Evolutionary conservation across 64 coral and sea anemone species (phyloP), one percentile per base, ranked within the genome.

Genomic region (Actinia tenebrosa): DNA sequence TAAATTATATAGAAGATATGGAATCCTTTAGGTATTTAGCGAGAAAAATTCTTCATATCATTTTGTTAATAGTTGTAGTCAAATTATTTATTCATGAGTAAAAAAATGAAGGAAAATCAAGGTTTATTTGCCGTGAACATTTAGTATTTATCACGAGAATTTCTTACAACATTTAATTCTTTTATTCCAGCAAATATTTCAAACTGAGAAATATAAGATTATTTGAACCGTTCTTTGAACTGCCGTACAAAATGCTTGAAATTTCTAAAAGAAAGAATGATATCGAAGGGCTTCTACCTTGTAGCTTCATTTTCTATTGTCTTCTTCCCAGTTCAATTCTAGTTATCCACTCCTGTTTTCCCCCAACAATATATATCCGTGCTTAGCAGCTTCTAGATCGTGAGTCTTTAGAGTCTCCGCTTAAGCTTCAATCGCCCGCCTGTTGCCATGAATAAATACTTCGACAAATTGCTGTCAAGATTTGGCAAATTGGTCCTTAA

Each of bases 391-490:
- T 10, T 25, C 27, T 75, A 26, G 9, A 42, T 42, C 42, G 26
- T 75, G 69, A 4, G 37, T 75, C 69, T 37, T 3, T 37, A 37
- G 30, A 37, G 30, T 37, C 30, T 1, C 30, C 30, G 30, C 30
- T 37, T 37, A 37, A 37, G 30, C 30, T 0, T 37, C 30, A 37
- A 37, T 37, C 20, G 69, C 26, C 16, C 42, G 26, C 63, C 63
- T 22, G 63, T 66, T 66, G 63, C 19, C 22, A 22, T 66, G 18
- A 23, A 19, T 22, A 75, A 75, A 75, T 75, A 75, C 69, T 75
- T 37, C 69, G 69, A 75, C 69, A 75, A 75, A 75, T 75, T 75
- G 25, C 69, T 75, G 69, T 75, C 69, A 75, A 42, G 42, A 75
- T 75, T 75, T 30, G 69, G 69, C 69, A 75, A 75, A 75, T 75